Evolutionary conservation across 1,140 invertebrate genomes (phyloP).

Genomic region (Papilio polytes): DNA sequence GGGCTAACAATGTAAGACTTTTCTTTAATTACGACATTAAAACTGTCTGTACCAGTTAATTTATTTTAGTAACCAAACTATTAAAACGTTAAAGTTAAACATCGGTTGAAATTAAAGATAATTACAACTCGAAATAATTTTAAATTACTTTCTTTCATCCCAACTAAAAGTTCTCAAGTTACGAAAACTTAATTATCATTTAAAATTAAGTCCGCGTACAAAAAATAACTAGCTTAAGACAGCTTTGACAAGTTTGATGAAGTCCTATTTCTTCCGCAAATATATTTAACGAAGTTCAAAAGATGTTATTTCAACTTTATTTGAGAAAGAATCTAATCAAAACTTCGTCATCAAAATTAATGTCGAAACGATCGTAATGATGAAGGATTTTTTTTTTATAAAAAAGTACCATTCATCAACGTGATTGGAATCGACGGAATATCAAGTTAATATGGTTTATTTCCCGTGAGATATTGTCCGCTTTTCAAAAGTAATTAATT

Average conservation of each 20-base stretch:
- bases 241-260: conserved; percentile 20
- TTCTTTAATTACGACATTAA: too few species aligned
- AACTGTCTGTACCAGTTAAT: too few species aligned
- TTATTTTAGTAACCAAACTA: too few species aligned
- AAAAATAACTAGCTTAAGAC: conserved; percentile 17
- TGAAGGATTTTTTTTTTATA: background rate
- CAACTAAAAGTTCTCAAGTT: background rate
- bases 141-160: background rate
- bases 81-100: too few species aligned
- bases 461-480: background rate
- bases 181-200: background rate
- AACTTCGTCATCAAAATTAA: conserved; percentile 33
- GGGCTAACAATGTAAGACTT: too few species aligned
- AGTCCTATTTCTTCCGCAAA: conserved; percentile 1
- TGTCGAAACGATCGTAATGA: conserved; percentile 12
- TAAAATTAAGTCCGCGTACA: background rate
- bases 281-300: conserved; percentile 33
- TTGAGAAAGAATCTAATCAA: conserved; percentile 27
- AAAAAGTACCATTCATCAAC: conserved; percentile 7
- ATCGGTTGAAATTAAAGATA: background rate
- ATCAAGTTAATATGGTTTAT: background rate
- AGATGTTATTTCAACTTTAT: conserved; percentile 34
- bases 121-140: background rate
- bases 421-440: background rate
- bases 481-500: background rate